phyloP scores from a whole-genome alignment of 2,797 vertebrate genomes.

The Psittacula echo region DNA sequence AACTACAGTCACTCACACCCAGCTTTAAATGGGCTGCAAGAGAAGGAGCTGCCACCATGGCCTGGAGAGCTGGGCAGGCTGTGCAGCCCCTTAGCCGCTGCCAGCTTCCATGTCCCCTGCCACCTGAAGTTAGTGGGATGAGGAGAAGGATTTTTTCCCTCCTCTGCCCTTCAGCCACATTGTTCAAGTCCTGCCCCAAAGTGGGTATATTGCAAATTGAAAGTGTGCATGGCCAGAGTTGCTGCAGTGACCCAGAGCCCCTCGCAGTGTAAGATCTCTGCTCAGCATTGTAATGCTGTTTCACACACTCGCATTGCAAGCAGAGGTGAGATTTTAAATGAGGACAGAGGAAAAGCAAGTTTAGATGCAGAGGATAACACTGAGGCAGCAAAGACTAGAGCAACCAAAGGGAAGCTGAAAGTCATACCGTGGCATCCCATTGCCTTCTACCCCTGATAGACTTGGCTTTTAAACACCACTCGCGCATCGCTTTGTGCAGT shows the following conservation, averaged over 20 bases:
- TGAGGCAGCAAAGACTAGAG: neutral
- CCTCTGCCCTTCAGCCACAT: neutral
- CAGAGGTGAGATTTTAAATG: slow-evolving; percentile 6
- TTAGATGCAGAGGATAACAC: slow-evolving; percentile 15
- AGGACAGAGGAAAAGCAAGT: neutral
- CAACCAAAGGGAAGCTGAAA: neutral
- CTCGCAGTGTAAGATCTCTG: neutral
- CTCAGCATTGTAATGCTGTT: neutral
- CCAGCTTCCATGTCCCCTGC: neutral
- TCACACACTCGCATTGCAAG: neutral
- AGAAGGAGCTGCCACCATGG: neutral
- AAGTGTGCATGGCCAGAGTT: neutral
- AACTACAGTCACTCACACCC: neutral
- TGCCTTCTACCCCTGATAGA: neutral
- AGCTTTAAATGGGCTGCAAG: neutral
- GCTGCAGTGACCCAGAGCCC: neutral
- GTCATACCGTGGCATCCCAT: neutral
- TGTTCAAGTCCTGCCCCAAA: neutral
- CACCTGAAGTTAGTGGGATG: neutral
- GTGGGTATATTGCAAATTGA: neutral
- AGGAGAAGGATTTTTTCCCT: neutral
- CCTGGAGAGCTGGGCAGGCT: neutral
- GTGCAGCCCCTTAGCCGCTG: neutral
- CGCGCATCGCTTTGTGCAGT: neutral
- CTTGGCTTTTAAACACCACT: neutral